Base-by-base conservation (phyloP, 1,140 invertebrate genomes). In the Notospermus geniculatus region DNA sequence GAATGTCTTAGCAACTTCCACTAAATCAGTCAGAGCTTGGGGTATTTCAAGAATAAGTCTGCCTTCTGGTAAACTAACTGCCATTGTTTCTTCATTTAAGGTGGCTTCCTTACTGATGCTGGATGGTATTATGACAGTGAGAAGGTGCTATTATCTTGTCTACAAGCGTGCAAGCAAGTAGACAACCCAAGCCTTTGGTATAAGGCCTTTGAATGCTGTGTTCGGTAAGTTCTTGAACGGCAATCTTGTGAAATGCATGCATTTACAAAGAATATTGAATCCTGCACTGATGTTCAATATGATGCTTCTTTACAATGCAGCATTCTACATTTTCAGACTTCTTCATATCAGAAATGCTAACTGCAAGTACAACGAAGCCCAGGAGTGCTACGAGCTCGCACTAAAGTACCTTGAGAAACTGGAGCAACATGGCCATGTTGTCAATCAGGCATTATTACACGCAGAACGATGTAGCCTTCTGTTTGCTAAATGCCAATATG, bases 81-180 rank as follows among this genome's bases (percentile, higher is more conserved):
- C 46, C 46, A 50, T 9, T 50, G 25, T 57, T 61, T 63, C 73
- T 67, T 59, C 64, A 62, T 69, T 2, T 65, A 5, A 85, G 84
- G 91, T 65, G 86, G 87, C 57, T 94, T 95, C 82, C 84, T 93
- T 0, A 89, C 87, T 71, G 92, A 94, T 71, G 88, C 88, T n/a
- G 91, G 91, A 0, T 92, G 90, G 89, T 91, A 89, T 80, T 75
- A 77, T 29, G 87, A 90, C 71, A 89, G 89, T 72, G 86, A 89
- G 72, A 79, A 84, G 27, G 86, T 93, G 52, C 81, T 92, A 63
- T 76, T 84, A 59, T 79, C 83, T 11, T 91, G 87, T 73, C 84
- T 79, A 32, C 54, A 68, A 17, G 32, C 79, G 9, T 79, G 76
- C 62, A 63, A 71, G 27, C 46, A 62, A 39, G 72, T 73, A 46